A percentile compares a stretch with the other conserved stretches of the same genome.
Evolutionary conservation across 1,140 invertebrate genomes (phyloP).

Genomic region (Neuroterus valhalla): DNA sequence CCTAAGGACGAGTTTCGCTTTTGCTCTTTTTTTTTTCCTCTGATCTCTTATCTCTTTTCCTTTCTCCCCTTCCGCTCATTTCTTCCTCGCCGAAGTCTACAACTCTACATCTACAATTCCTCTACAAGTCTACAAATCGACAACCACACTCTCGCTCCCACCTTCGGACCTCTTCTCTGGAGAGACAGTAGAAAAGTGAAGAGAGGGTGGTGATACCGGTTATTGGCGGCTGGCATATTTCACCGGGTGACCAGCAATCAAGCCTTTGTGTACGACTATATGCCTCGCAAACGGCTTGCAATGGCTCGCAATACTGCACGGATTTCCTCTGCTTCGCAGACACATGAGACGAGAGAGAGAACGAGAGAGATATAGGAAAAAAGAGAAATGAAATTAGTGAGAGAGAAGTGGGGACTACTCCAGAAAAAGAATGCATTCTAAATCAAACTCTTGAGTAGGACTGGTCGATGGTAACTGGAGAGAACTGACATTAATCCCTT

Average conservation of each 20-base stretch:
- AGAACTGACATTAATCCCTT: conserved; percentile 6
- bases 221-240: conserved; percentile 69
- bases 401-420: too few relatives aligned
- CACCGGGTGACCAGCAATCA: conserved; percentile 63
- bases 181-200: conserved; percentile 44
- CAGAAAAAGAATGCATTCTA: conserved; percentile 7
- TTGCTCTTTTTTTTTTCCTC: conserved; percentile 6
- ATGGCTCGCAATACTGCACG: conserved; percentile 47
- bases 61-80: not conserved
- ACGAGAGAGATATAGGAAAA: not conserved
- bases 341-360: not conserved
- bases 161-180: conserved; percentile 13
- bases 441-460: not conserved
- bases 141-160: conserved; percentile 32
- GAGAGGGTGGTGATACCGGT: conserved; percentile 59
- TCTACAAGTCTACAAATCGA: too few relatives aligned
- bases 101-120: conserved; percentile 17
- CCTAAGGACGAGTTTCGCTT: conserved; percentile 1
- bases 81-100: not conserved
- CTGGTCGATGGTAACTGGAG: not conserved
- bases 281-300: conserved; percentile 44
- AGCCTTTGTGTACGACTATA: conserved; percentile 48
- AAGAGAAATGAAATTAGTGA: not conserved
- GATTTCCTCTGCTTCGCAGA: conserved; percentile 35
- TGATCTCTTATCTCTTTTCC: not conserved